Conservation (phyloP, 1,140 invertebrate species). For the Zaprionus ornatus region DNA sequence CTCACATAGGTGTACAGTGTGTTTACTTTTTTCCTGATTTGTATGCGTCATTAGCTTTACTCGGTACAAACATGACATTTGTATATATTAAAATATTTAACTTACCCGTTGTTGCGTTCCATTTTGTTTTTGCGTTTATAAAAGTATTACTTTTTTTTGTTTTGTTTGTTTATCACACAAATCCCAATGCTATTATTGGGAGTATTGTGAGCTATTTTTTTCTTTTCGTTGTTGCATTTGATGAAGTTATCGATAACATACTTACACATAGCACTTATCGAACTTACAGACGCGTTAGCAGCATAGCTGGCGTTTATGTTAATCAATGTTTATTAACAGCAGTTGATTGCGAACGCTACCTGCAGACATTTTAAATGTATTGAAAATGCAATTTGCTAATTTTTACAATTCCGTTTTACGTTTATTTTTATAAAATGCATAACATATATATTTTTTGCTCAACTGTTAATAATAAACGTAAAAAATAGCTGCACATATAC, state of each 20-base stretch:
- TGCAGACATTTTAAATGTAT: not conserved
- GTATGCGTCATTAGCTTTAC: constrained; percentile 37
- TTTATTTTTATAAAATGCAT: constrained; percentile 77
- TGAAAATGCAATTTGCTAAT: not conserved
- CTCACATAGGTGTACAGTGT: constrained; percentile 18
- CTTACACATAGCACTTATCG: not conserved
- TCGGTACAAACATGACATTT: constrained; percentile 1
- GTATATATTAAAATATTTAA: not conserved
- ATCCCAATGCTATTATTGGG: constrained; percentile 61
- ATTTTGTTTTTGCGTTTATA: constrained; percentile 47
- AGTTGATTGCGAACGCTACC: constrained; percentile 5
- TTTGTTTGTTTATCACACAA: constrained; percentile 61
- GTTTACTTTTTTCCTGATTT: constrained; percentile 47
- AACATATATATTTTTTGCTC: constrained; percentile 73
- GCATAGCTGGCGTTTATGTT: not conserved
- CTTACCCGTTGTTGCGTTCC: constrained; percentile 79
- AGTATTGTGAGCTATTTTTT: constrained; percentile 54
- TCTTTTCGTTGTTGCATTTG: constrained; percentile 45
- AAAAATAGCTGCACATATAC: constrained; percentile 52
- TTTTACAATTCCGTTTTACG: constrained; percentile 52
- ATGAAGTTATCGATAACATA: constrained; percentile 17
- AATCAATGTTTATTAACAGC: constrained; percentile 5
- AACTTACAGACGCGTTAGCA: constrained; percentile 5
- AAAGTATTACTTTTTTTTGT: constrained; percentile 37
- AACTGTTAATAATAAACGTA: constrained; percentile 59